Evolutionary conservation across 2,888 invertebrate species (phyloP).

Genomic region (Caradrina kadenii): DNA sequence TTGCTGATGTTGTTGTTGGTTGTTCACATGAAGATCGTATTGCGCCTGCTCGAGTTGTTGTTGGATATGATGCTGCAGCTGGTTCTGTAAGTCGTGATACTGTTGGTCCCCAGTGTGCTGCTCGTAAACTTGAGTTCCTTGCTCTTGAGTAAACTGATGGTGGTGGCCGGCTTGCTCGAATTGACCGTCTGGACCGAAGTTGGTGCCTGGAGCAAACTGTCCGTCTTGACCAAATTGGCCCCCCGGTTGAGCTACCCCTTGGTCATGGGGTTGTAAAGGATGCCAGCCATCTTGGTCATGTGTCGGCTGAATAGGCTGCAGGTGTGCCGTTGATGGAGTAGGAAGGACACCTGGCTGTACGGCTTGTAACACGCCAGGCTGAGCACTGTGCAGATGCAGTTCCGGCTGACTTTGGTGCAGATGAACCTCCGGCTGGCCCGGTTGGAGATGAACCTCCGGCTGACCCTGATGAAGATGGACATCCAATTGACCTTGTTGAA

Average conservation of each 20-base stretch:
- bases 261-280: slow-evolving; percentile 79
- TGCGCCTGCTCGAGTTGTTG: slow-evolving; percentile 84
- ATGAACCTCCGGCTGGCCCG: slow-evolving; percentile 61
- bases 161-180: slow-evolving; percentile 69
- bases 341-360: slow-evolving; percentile 53
- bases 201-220: slow-evolving; percentile 25
- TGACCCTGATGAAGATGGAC: slow-evolving; percentile 37
- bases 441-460: slow-evolving; percentile 56
- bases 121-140: slow-evolving; percentile 83
- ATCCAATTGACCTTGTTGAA: slow-evolving; percentile 54
- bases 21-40: slow-evolving; percentile 71
- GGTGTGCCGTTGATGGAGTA: slow-evolving; percentile 55
- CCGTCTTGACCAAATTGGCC: slow-evolving; percentile 62
- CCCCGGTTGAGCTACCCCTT: slow-evolving; percentile 66
- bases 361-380: slow-evolving; percentile 59
- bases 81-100: slow-evolving; percentile 80
- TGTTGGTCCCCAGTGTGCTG: slow-evolving; percentile 80
- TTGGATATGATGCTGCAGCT: slow-evolving; percentile 83
- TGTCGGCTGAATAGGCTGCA: slow-evolving; percentile 68
- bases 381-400: slow-evolving; percentile 67
- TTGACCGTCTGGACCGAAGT: slow-evolving; percentile 40
- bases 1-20: slow-evolving; percentile 77
- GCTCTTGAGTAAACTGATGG: slow-evolving; percentile 81
- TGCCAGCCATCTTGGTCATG: slow-evolving; percentile 86
- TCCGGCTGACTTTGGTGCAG: slow-evolving; percentile 68